Percentiles rank a stretch among this genome's conserved stretches.
Conservation (phyloP, 2,888 invertebrate genomes). For the Pristionchus entomophagus region DNA sequence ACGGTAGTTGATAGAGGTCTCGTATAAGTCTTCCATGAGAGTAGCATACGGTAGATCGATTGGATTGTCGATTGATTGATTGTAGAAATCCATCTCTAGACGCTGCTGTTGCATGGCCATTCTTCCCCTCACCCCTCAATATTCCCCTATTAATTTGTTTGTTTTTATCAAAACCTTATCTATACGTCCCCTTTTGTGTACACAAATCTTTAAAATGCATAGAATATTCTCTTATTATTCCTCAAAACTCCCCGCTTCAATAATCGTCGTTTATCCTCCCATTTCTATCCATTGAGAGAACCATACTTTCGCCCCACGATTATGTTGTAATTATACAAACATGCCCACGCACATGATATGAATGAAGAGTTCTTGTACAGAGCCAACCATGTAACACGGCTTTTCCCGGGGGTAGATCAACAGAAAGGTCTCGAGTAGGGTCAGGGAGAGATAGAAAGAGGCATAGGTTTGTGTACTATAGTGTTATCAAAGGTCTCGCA, state of each 20-base stretch:
- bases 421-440: too few relatives aligned
- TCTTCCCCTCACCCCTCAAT: not conserved
- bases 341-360: constrained; percentile 8
- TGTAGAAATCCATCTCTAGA: not conserved
- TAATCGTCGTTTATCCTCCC: not conserved
- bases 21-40: not conserved
- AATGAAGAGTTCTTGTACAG: constrained; percentile 46
- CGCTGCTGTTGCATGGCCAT: not conserved
- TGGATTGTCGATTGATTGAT: not conserved
- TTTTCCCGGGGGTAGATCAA: too few relatives aligned
- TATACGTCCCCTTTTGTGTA: constrained; percentile 13
- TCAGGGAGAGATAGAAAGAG: too few relatives aligned
- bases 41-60: constrained; percentile 8
- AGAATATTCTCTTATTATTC: too few relatives aligned
- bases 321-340: constrained; percentile 43
- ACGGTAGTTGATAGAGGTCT: constrained; percentile 13
- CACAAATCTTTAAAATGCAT: not conserved
- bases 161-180: not conserved
- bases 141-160: not conserved
- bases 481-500: too few relatives aligned
- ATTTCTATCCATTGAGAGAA: not conserved
- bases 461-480: too few relatives aligned
- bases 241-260: not conserved
- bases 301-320: not conserved
- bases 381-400: not conserved